Evolutionary conservation across 2,113 vertebrate species (phyloP).

Genomic region (Mionectes macconnelli): DNA sequence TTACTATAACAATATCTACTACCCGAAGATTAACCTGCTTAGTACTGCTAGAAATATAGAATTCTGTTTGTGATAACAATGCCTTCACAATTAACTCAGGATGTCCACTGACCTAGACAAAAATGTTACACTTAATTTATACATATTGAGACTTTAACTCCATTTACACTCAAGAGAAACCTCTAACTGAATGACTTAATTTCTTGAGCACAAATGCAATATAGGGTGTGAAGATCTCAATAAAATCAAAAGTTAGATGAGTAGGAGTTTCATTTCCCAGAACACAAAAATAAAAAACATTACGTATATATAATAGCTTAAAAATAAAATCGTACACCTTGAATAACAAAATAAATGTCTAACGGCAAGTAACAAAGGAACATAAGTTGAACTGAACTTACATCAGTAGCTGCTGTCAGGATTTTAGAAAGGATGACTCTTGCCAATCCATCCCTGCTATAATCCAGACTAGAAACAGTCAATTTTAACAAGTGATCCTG

Average conservation of each 20-base stretch:
- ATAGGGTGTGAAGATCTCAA: fast-evolving
- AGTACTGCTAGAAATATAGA: background rate
- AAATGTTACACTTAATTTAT: background rate
- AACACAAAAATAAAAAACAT: background rate
- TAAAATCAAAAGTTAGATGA: background rate
- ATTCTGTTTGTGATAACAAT: background rate
- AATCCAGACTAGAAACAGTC: constrained; percentile 94
- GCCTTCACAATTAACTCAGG: background rate
- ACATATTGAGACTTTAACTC: background rate
- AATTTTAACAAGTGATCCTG: constrained; percentile 95
- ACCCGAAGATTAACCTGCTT: background rate
- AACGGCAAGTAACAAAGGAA: background rate
- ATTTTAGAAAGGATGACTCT: constrained; percentile 98
- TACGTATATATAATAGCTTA: background rate
- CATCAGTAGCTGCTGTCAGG: constrained; percentile 93
- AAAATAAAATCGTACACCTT: background rate
- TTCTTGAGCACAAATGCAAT: background rate
- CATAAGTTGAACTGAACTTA: constrained; percentile 63
- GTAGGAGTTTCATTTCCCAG: background rate
- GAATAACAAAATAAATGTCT: background rate
- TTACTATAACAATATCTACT: background rate
- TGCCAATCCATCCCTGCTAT: constrained; percentile 93
- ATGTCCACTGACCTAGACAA: background rate
- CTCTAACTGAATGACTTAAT: background rate
- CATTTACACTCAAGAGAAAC: background rate